Conservation (phyloP, 2,113 vertebrate species). For the Oxygymnocypris stewartii region DNA sequence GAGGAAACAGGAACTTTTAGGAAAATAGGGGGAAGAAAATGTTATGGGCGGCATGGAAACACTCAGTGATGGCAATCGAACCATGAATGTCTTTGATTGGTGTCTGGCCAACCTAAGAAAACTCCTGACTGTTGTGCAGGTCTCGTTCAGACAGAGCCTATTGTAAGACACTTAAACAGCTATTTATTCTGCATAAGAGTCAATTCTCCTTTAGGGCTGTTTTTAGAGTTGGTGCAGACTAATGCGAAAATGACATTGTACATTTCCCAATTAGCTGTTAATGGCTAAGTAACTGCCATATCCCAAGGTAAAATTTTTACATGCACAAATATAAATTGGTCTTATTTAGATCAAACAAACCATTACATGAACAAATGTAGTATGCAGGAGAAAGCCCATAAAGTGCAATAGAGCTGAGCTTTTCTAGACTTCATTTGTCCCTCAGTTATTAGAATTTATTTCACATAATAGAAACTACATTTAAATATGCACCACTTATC, state of each 20-base stretch:
- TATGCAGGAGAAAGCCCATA: slow-evolving; percentile 14
- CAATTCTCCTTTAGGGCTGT: slow-evolving; percentile 16
- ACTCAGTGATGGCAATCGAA: slow-evolving; percentile 22
- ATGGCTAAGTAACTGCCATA: background rate
- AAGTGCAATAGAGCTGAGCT: background rate
- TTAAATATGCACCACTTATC: slow-evolving; percentile 3
- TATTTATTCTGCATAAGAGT: background rate
- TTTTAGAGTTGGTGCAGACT: slow-evolving; percentile 18
- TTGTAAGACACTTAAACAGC: background rate
- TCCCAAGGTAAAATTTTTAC: background rate
- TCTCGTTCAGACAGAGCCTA: slow-evolving; percentile 13
- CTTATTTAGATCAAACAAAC: slow-evolving; percentile 23
- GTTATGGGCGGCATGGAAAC: slow-evolving; percentile 22
- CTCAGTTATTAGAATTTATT: background rate
- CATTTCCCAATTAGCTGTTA: background rate
- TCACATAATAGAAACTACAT: slow-evolving; percentile 10
- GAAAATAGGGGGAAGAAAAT: slow-evolving; percentile 16
- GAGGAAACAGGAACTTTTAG: slow-evolving; percentile 25
- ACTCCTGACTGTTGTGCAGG: background rate
- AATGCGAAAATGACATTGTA: slow-evolving; percentile 29
- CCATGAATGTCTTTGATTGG: slow-evolving; percentile 12
- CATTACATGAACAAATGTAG: background rate
- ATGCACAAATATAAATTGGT: background rate
- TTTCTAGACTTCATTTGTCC: background rate
- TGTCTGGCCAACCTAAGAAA: slow-evolving; percentile 13